Conservation (phyloP, 2,888 invertebrate genomes). For the Acrocyrtus sp. region DNA sequence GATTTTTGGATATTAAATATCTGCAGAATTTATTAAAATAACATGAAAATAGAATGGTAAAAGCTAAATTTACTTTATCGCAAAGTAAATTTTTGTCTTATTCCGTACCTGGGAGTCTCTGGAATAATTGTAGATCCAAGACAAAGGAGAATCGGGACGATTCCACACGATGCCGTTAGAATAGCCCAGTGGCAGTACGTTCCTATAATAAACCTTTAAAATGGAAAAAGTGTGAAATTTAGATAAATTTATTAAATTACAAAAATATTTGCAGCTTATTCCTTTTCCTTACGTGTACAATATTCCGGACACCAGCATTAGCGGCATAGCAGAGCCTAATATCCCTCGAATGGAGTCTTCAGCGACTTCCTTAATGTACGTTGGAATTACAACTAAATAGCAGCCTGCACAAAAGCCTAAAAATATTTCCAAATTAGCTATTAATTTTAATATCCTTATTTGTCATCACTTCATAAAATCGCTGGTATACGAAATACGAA, state of each 20-base stretch:
- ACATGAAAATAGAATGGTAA: not conserved
- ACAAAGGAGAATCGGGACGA: constrained; percentile 12
- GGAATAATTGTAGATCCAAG: constrained; percentile 19
- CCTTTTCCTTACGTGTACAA: constrained; percentile 39
- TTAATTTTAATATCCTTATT: not conserved
- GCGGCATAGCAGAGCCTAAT: constrained; percentile 30
- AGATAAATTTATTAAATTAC: too few species aligned
- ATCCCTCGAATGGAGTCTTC: constrained; percentile 84
- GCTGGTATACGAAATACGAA: too few species aligned
- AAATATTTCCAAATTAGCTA: constrained; percentile 67
- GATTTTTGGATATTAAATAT: constrained; percentile 6
- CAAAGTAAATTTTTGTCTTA: not conserved
- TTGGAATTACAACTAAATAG: constrained; percentile 83
- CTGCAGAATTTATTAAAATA: not conserved
- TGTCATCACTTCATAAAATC: not conserved
- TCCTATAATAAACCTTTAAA: constrained; percentile 71
- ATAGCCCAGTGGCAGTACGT: constrained; percentile 71
- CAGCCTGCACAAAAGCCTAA: constrained; percentile 83
- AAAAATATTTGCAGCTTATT: too few species aligned
- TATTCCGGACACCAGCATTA: constrained; percentile 34
- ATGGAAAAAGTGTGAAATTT: too few species aligned
- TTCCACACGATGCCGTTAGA: constrained; percentile 18
- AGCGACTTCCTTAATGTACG: constrained; percentile 87
- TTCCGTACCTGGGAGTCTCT: constrained; percentile 21
- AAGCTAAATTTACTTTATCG: too few species aligned